Evolutionary conservation across 1,140 invertebrate genomes (phyloP), one percentile per base, ranked within the genome.

Genomic region (Oreohelix idahoensis): DNA sequence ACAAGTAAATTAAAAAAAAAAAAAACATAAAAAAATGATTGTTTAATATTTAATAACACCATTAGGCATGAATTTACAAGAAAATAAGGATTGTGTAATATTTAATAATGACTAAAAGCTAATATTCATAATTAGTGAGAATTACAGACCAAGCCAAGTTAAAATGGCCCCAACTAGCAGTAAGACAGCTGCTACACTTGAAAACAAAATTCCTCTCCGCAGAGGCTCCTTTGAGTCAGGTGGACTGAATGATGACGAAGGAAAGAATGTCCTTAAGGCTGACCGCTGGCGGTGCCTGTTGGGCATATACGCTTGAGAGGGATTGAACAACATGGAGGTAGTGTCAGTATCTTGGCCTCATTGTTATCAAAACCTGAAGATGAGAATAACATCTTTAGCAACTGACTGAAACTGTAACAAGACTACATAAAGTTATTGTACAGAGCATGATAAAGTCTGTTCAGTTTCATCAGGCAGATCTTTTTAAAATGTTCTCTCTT

Each of bases 191-290:
- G 87, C 87, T 2, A 87, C 84, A 63, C 83, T 84, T 35, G 79
- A 84, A 66, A 88, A 86, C 66, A 88, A 74, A 51, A 87, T 85
- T n/a, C 85, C 87, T 23, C 86, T 58, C 2, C 84, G 63, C n/a
- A 86, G 58, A 38, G 86, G 85, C 77, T 85, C 86, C 51, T 85
- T 86, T 23, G 84, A 80, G 29, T 87, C 84, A 0, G 82, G 83
- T 13, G 84, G 87, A 63, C 84, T 84, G 42, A 86, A 85, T 29
- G 86, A 88, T n/a, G 85, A 86, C 0, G 87, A 87, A 39, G 85
- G 82, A 32, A 88, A 79, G 63, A 86, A 88, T 23, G 87, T 86
- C 13, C 86, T 63, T 17, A 88, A 69, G 23, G 83, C 86, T 53
- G 70, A 81, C 17, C 83, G 83, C 58, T 83, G 78, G n/a, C 86